A percentile compares a stretch with the other conserved stretches of the same genome.
Conservation (phyloP, 2,797 vertebrate species). For the Avahi laniger region DNA sequence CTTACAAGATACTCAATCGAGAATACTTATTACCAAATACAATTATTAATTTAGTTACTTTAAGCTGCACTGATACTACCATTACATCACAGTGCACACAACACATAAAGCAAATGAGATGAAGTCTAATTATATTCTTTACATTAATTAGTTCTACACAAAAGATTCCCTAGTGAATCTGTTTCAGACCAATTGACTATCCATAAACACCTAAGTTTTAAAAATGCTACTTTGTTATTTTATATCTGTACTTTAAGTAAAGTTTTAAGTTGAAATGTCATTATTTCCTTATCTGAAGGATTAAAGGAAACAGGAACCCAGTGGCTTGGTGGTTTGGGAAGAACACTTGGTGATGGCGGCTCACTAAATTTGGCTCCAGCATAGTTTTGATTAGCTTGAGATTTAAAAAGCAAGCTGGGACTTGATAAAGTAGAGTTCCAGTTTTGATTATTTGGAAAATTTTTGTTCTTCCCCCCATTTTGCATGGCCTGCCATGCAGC, state of each 20-base stretch:
- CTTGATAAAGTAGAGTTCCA: constrained; percentile 91
- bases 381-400: constrained; percentile 92
- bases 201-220: constrained; percentile 70
- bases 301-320: constrained; percentile 95
- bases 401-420: constrained; percentile 89
- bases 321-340: constrained; percentile 97
- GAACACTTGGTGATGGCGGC: constrained; percentile 95
- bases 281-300: constrained; percentile 94
- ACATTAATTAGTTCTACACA: constrained; percentile 54
- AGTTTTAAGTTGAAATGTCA: constrained; percentile 98
- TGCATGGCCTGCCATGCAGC: constrained; percentile 95
- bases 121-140: background rate
- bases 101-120: constrained; percentile 44
- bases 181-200: background rate
- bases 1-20: background rate
- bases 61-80: constrained; percentile 27
- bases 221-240: constrained; percentile 71
- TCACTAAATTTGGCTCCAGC: constrained; percentile 98
- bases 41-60: constrained; percentile 5
- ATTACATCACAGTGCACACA: constrained; percentile 71
- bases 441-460: constrained; percentile 89
- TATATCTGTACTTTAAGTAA: constrained; percentile 97
- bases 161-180: background rate
- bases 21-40: background rate
- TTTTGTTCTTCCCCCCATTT: constrained; percentile 88